These are phyloP conservation scores for Alectoris magna DNA, from an alignment of 2,797 vertebrate species.

Conservation along the genomic window DNA sequence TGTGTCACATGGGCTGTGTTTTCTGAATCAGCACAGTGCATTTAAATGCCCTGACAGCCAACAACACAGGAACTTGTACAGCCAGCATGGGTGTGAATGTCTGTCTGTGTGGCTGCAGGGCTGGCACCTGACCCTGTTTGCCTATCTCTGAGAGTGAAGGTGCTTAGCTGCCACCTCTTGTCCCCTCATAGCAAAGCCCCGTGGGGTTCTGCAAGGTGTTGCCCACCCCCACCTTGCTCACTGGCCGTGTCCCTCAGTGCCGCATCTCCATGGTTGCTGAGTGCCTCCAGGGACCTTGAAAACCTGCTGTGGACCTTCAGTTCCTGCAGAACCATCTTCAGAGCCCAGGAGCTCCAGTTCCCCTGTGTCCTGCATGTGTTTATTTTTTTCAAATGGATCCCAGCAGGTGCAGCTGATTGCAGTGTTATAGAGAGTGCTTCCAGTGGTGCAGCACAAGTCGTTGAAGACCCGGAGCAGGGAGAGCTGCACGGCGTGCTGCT, in stretches of 20 bases:
- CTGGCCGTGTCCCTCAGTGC: too few relatives aligned
- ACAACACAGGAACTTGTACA: accelerated
- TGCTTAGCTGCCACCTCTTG: background rate
- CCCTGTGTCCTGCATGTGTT: background rate
- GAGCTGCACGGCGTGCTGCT: background rate
- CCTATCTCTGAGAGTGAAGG: accelerated
- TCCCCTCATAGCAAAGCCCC: background rate
- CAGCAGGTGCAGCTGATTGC: background rate
- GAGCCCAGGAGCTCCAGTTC: background rate
- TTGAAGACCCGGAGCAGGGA: background rate
- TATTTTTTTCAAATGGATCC: background rate
- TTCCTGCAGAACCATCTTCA: too few relatives aligned
- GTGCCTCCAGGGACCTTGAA: too few relatives aligned
- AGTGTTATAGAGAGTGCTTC: background rate
- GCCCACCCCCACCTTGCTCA: too few relatives aligned
- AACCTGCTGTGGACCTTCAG: background rate
- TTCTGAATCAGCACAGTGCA: background rate
- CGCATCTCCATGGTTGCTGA: too few relatives aligned
- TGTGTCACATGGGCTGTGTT: accelerated
- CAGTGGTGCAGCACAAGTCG: background rate
- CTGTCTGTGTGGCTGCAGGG: accelerated
- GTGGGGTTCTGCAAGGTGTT: too few relatives aligned
- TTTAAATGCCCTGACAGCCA: background rate
- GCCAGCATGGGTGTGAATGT: too few relatives aligned
- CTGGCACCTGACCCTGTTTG: too few relatives aligned